Conservation (phyloP, 2,888 invertebrate species). For the Drosophila sordidula region DNA sequence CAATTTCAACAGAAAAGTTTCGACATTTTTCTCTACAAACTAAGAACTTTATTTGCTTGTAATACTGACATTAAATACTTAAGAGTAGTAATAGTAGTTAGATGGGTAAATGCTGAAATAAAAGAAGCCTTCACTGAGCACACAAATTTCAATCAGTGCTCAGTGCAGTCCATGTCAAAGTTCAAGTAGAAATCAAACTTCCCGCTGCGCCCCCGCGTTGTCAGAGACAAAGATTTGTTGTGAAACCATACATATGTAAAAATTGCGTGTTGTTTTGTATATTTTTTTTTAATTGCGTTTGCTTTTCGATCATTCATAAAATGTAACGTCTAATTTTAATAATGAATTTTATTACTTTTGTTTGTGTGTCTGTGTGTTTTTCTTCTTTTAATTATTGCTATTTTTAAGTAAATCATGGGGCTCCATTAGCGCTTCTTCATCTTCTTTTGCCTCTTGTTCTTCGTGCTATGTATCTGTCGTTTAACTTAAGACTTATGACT, state of each 20-base stretch:
- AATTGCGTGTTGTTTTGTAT: conserved; percentile 52
- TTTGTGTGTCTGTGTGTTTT: conserved; percentile 46
- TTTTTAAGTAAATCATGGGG: conserved; percentile 64
- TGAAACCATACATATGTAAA: conserved; percentile 65
- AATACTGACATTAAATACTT: conserved; percentile 73
- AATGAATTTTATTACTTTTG: conserved; percentile 65
- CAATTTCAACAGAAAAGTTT: conserved; percentile 37
- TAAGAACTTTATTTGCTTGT: conserved; percentile 29
- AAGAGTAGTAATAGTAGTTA: conserved; percentile 44
- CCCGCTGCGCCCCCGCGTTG: conserved; percentile 47
- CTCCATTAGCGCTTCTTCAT: conserved; percentile 32
- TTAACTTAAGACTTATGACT: conserved; percentile 79
- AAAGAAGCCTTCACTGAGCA: conserved; percentile 34
- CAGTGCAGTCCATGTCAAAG: conserved; percentile 15
- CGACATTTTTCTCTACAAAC: conserved; percentile 17
- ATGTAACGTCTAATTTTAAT: conserved; percentile 82
- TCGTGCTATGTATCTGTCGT: conserved; percentile 44
- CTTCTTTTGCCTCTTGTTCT: conserved; percentile 24
- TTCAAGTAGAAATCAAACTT: conserved; percentile 58
- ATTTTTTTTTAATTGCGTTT: conserved; percentile 72
- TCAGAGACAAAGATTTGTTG: conserved; percentile 14
- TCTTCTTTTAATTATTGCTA: conserved; percentile 29
- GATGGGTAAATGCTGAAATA: conserved; percentile 64
- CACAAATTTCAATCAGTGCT: neutral
- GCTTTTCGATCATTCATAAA: conserved; percentile 76